Percentiles rank a stretch among this genome's conserved stretches.
phyloP scores from a whole-genome alignment of 2,113 vertebrate species.

The Prunella fulvescens region DNA sequence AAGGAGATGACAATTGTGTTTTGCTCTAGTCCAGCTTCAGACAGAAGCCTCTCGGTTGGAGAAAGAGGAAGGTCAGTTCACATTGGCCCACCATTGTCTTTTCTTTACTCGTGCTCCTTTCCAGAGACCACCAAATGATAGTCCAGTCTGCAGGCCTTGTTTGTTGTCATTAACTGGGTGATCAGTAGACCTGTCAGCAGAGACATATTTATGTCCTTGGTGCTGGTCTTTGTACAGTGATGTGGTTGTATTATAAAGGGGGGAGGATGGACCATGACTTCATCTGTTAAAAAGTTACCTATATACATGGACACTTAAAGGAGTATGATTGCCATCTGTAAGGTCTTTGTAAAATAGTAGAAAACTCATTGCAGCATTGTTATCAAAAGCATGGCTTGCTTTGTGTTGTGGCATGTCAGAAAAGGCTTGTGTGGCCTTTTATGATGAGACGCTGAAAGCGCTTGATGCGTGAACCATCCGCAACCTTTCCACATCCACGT shows the following conservation, averaged over 20 bases:
- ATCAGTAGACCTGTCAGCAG: neutral
- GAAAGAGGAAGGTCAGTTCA: neutral
- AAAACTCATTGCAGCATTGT: neutral
- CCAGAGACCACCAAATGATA: neutral
- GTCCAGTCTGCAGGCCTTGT: neutral
- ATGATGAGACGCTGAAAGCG: rapidly evolving
- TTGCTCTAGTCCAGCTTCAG: neutral
- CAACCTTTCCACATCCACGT: neutral
- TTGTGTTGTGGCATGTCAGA: neutral
- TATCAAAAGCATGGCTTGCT: neutral
- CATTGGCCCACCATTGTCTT: rapidly evolving
- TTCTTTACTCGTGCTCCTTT: neutral
- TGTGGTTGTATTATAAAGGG: rapidly evolving
- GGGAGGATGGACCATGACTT: neutral
- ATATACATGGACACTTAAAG: neutral
- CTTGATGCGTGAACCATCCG: neutral
- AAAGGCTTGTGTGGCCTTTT: neutral
- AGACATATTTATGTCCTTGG: neutral
- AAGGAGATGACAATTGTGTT: neutral
- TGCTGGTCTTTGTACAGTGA: neutral
- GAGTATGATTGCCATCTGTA: neutral
- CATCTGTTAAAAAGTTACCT: neutral
- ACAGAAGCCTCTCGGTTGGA: neutral
- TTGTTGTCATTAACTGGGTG: neutral
- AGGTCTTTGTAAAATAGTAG: neutral